Evolutionary conservation across 2,888 invertebrate genomes (phyloP).

Genomic region (Drosophila longiperda): DNA sequence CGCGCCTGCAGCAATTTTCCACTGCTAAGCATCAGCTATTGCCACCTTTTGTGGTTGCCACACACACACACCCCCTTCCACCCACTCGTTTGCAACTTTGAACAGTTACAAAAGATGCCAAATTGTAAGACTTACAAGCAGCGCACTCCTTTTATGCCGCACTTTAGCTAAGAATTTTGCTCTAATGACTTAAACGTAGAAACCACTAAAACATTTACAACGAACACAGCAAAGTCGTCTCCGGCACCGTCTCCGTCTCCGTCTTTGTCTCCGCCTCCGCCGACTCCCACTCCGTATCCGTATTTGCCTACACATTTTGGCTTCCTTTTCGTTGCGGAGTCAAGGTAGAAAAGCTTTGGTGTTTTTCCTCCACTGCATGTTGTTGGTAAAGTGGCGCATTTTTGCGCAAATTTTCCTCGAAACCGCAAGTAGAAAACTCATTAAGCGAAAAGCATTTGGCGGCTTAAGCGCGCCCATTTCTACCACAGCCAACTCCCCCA

Average conservation of each 20-base stretch:
- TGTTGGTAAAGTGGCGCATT: constrained; percentile 76
- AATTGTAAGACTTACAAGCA: constrained; percentile 51
- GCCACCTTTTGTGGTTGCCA: constrained; percentile 56
- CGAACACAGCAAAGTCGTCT: constrained; percentile 47
- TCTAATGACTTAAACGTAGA: constrained; percentile 80
- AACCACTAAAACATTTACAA: constrained; percentile 78
- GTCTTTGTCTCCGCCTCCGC: constrained; percentile 1
- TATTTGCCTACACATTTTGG: background rate
- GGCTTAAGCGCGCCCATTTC: constrained; percentile 54
- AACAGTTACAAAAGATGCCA: constrained; percentile 48
- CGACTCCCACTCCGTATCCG: background rate
- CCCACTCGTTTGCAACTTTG: constrained; percentile 1
- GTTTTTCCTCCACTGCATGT: constrained; percentile 57
- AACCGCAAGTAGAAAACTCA: constrained; percentile 81
- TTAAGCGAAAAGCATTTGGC: constrained; percentile 78
- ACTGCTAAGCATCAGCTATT: constrained; percentile 36
- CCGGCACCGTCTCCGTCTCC: constrained; percentile 2
- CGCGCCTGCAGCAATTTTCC: constrained; percentile 39
- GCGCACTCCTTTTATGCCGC: constrained; percentile 57
- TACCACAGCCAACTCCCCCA: background rate
- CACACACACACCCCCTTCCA: background rate
- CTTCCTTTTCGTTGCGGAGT: constrained; percentile 5
- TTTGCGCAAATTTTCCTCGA: constrained; percentile 74
- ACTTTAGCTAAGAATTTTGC: constrained; percentile 76
- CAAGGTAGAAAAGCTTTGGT: constrained; percentile 53